Evolutionary conservation across 2,888 invertebrate species (phyloP).

Genomic region (Dexiosoma caninum): DNA sequence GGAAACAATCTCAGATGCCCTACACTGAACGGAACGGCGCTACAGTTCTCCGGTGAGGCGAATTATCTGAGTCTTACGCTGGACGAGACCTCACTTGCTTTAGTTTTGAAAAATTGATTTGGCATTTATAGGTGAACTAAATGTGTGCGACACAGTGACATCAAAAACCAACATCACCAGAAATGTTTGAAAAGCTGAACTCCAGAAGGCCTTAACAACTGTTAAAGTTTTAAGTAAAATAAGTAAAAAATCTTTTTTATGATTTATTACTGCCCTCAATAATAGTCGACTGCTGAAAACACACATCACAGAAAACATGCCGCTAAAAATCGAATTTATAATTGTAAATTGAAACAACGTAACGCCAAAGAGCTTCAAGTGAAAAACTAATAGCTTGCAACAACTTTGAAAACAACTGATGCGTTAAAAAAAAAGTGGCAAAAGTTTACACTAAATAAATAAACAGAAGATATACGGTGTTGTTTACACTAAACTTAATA

Average conservation of each 20-base stretch:
- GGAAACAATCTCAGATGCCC: too few species aligned
- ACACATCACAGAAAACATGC: constrained; percentile 11
- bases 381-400: background rate
- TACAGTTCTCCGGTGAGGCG: too few species aligned
- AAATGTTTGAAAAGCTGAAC: too few species aligned
- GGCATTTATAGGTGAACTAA: too few species aligned
- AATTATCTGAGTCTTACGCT: too few species aligned
- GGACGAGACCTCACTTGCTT: too few species aligned
- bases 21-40: too few species aligned
- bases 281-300: background rate
- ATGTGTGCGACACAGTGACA: too few species aligned
- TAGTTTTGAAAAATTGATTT: too few species aligned
- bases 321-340: background rate
- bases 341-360: background rate
- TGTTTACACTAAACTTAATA: background rate
- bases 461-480: background rate
- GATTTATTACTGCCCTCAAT: background rate
- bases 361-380: background rate
- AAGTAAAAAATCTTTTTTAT: background rate
- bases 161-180: too few species aligned
- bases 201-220: too few species aligned
- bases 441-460: constrained; percentile 68
- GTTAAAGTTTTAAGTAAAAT: too few species aligned
- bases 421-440: constrained; percentile 74
- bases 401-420: constrained; percentile 29